These are phyloP conservation scores for Callosobruchus maculatus DNA, from an alignment of 2,888 invertebrate genomes.

Conservation along the genomic window DNA sequence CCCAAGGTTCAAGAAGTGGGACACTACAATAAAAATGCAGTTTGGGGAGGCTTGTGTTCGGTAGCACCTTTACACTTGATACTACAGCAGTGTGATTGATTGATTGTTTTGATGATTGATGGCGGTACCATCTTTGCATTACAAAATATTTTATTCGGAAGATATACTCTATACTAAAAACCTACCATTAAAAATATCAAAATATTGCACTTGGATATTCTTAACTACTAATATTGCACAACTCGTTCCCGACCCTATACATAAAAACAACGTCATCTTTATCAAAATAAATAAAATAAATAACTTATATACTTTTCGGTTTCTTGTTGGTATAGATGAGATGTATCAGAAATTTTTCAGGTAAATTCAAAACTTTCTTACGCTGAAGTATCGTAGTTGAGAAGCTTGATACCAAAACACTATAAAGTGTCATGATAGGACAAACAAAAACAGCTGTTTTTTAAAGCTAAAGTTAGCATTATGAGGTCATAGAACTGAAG, in stretches of 20 bases:
- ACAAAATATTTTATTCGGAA: not conserved
- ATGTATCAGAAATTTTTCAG: not conserved
- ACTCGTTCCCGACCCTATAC: not conserved
- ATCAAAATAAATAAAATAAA: slow-evolving; percentile 1
- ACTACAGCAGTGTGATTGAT: no score
- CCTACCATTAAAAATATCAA: slow-evolving; percentile 8
- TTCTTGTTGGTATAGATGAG: not conserved
- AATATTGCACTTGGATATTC: slow-evolving; percentile 8
- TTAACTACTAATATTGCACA: slow-evolving; percentile 11
- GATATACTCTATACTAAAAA: not conserved
- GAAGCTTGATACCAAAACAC: no score
- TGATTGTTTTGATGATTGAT: not conserved
- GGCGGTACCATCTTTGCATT: not conserved
- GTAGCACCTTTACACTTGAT: no score
- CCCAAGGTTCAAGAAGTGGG: no score
- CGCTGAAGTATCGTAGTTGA: no score
- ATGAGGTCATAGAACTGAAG: no score
- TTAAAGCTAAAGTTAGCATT: no score
- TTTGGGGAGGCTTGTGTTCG: no score
- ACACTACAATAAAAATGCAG: no score
- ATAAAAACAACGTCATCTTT: not conserved
- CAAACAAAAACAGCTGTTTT: no score
- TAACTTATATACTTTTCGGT: not conserved
- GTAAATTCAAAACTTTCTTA: no score
- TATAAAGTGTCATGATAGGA: no score